Conservation (phyloP, 2,113 vertebrate genomes). For the Rhipidura dahli region DNA sequence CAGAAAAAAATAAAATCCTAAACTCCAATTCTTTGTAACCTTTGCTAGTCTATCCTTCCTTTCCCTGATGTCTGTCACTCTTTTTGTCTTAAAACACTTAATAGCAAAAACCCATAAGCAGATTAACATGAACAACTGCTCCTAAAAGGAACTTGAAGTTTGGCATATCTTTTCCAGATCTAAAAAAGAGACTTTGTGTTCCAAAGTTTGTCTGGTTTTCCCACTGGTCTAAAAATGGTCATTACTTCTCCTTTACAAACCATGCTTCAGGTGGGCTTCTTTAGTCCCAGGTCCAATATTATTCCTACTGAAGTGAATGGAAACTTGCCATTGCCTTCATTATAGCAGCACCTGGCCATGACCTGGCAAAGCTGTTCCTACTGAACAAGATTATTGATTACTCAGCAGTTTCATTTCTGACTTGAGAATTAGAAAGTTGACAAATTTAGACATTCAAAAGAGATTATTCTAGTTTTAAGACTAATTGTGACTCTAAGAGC, state of each 20-base stretch:
- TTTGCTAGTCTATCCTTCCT: not conserved
- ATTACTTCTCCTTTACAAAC: not conserved
- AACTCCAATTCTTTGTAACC: not conserved
- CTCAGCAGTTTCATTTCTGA: not conserved
- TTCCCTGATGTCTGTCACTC: not conserved
- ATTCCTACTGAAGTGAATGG: not conserved
- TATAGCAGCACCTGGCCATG: not conserved
- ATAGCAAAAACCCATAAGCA: not conserved
- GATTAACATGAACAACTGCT: not conserved
- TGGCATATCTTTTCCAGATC: not conserved
- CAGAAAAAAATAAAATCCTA: not conserved
- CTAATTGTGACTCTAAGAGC: not conserved
- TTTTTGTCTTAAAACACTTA: not conserved
- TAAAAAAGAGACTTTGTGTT: not conserved
- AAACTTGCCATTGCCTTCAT: not conserved
- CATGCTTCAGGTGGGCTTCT: not conserved
- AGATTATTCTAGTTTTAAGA: slow-evolving; percentile 28
- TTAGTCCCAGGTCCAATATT: not conserved
- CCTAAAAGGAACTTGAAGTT: not conserved
- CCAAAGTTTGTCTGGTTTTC: not conserved
- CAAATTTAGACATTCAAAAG: not conserved
- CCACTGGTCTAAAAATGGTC: not conserved
- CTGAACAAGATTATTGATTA: not conserved
- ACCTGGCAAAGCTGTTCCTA: not conserved
- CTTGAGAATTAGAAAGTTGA: not conserved